Evolutionary conservation across 2,888 invertebrate genomes (phyloP).

Genomic region (Tanytarsus gracilentus): DNA sequence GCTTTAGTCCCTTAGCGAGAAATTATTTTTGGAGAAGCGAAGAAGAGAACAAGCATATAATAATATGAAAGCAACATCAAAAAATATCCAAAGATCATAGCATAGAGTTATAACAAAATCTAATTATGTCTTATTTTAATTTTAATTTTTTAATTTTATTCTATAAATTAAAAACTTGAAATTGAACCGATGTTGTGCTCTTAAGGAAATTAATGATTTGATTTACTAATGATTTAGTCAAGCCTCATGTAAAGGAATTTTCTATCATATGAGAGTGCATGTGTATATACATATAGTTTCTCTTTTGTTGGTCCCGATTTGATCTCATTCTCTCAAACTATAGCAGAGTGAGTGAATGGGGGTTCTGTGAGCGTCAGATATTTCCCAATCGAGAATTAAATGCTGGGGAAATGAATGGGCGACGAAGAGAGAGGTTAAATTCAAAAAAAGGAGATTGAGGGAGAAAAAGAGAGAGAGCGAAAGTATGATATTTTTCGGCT

Average conservation of each 20-base stretch:
- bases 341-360: too few species aligned
- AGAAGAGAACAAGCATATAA: constrained; percentile 16
- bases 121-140: too few species aligned
- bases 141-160: too few species aligned
- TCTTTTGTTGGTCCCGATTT: constrained; percentile 21
- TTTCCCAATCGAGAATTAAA: constrained; percentile 16
- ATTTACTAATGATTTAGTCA: too few species aligned
- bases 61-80: constrained; percentile 16
- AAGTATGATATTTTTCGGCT: constrained; percentile 27
- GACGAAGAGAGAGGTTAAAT: constrained; percentile 29
- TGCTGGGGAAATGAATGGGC: constrained; percentile 24
- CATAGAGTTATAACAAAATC: too few species aligned
- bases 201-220: too few species aligned
- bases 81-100: too few species aligned
- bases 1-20: constrained; percentile 28
- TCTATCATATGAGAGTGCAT: not conserved
- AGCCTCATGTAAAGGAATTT: not conserved
- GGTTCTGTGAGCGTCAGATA: constrained; percentile 25
- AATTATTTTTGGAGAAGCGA: constrained; percentile 24
- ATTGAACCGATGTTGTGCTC: too few species aligned
- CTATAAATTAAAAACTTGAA: too few species aligned
- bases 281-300: not conserved
- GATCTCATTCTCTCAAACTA: constrained; percentile 22
- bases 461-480: constrained; percentile 17
- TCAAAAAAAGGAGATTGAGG: constrained; percentile 12